Conservation (phyloP, 2,888 invertebrate genomes). For the Oegoconia quadripuncta region DNA sequence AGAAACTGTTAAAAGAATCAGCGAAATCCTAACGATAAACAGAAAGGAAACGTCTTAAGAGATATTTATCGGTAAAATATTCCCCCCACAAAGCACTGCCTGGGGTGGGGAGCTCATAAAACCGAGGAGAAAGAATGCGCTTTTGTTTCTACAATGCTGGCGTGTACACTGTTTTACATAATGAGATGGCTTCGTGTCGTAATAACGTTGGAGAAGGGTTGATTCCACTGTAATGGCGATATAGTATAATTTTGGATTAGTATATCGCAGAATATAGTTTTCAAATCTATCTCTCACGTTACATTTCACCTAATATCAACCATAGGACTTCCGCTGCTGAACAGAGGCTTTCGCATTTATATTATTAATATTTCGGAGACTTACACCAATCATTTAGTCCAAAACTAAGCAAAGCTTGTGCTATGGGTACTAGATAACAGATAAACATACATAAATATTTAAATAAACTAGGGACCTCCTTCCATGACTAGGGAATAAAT, state of each 20-base stretch:
- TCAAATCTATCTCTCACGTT: background rate
- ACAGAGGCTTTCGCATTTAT: too few species aligned
- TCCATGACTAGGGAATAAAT: too few species aligned
- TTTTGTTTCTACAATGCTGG: slow-evolving; percentile 32
- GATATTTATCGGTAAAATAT: slow-evolving; percentile 73
- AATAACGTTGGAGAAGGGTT: slow-evolving; percentile 8
- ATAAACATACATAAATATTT: too few species aligned
- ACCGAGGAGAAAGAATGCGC: slow-evolving; percentile 31
- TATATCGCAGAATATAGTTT: background rate
- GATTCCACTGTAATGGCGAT: slow-evolving; percentile 11
- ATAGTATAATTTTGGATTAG: background rate
- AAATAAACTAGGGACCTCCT: too few species aligned
- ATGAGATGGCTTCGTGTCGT: slow-evolving; percentile 27
- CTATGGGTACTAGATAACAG: too few species aligned
- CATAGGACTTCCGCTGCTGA: too few species aligned
- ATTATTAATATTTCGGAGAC: too few species aligned
- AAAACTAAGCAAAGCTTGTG: too few species aligned
- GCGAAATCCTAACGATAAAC: slow-evolving; percentile 69
- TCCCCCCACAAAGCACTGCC: slow-evolving; percentile 50
- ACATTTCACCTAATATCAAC: background rate
- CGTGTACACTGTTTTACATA: slow-evolving; percentile 35
- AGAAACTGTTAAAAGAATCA: slow-evolving; percentile 67
- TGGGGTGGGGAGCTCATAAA: slow-evolving; percentile 50
- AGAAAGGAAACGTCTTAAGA: slow-evolving; percentile 62
- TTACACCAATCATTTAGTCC: too few species aligned